These are phyloP conservation scores for Bambusicola thoracicus DNA, from an alignment of 2,113 vertebrate species.

Conservation along the genomic window DNA sequence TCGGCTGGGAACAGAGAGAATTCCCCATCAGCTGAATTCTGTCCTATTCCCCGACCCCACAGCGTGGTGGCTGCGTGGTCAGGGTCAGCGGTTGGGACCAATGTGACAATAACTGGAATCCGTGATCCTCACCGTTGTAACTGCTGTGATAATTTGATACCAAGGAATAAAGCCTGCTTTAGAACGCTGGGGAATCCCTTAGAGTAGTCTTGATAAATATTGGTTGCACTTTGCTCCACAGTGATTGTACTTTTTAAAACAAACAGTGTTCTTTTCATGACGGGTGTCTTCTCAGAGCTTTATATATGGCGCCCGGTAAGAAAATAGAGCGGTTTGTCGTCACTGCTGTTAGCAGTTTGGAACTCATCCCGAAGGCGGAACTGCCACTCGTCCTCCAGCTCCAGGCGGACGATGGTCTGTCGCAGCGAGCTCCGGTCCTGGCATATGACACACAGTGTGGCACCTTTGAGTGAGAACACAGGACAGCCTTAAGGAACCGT, in stretches of 20 bases:
- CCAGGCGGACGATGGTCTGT: slow-evolving; percentile 93
- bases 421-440: slow-evolving; percentile 96
- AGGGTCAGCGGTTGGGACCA: background rate
- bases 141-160: background rate
- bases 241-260: slow-evolving; percentile 80
- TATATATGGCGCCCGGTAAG: slow-evolving; percentile 94
- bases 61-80: background rate
- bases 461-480: slow-evolving; percentile 78
- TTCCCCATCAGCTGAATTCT: background rate
- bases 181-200: slow-evolving; percentile 39
- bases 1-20: slow-evolving; percentile 24
- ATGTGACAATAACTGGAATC: slow-evolving; percentile 17
- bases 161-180: slow-evolving; percentile 38
- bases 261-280: background rate
- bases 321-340: slow-evolving; percentile 95
- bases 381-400: slow-evolving; percentile 98
- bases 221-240: slow-evolving; percentile 82
- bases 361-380: slow-evolving; percentile 97
- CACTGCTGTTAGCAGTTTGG: slow-evolving; percentile 96
- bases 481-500: background rate
- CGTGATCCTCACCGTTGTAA: slow-evolving; percentile 24
- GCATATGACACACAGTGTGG: slow-evolving; percentile 97
- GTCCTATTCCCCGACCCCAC: background rate
- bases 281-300: slow-evolving; percentile 46
- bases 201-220: slow-evolving; percentile 70